Evolutionary conservation across 1,140 invertebrate genomes (phyloP), one percentile per base, ranked within the genome.

Genomic region (Dreissena polymorpha): DNA sequence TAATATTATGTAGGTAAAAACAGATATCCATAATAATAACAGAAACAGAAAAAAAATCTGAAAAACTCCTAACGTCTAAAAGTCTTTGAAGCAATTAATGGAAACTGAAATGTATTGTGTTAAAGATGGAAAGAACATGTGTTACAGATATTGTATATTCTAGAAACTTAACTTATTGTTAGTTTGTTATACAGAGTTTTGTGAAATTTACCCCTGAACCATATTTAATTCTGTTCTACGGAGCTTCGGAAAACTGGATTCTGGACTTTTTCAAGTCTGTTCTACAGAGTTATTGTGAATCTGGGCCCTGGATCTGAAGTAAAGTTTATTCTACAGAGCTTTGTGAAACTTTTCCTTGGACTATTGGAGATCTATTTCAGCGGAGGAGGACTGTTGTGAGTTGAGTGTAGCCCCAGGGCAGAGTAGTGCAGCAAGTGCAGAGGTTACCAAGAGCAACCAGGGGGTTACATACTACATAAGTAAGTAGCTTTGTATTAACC

Each of bases 391-490:
- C 57, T 75, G 55, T 49, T 5, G 39, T 25, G 49, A 23, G 29
- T 49, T 75, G 16, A 21, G 6, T n/a, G 27, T 23, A 14, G 55
- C 57, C 10, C 50, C 55, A 6, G 68, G 8, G 14, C 10, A n/a
- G 14, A 64, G 57, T 16, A 3, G 2, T 14, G 57, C 21, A 5
- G 53, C 5, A 12, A n/a, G 1, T 14, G 55, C 50, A n/a, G 29
- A 49, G 18, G 14, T 25, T 12, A 16, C 72, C 51, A 63, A 68
- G 5, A 14, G 23, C 3, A 69, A n/a, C 39, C 57, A 49, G 27
- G 80, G 71, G 39, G 63, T 68, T 16, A 60, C 13, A 21, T 80
- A 80, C 49, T 79, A 67, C 18, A 50, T 85, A 14, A 60, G 77
- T 80, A 71, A 80, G 77, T 18, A 10, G 12, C 14, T 3, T 68